phyloP scores from a whole-genome alignment of 2,113 vertebrate genomes.

The Stegastes partitus region DNA sequence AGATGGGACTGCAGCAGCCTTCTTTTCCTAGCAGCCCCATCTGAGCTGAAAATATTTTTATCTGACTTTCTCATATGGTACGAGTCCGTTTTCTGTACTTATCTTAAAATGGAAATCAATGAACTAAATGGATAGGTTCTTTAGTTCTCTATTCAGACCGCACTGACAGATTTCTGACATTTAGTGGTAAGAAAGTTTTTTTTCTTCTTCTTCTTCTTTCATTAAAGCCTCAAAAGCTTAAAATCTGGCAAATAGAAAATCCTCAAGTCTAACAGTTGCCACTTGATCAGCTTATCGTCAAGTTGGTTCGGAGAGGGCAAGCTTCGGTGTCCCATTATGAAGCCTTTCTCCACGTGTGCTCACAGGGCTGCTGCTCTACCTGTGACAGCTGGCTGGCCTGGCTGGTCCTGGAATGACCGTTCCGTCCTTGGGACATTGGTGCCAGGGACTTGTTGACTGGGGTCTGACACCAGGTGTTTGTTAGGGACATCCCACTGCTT shows the following conservation, averaged over 20 bases:
- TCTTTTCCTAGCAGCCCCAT: constrained; percentile 13
- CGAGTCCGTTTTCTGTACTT: constrained; percentile 20
- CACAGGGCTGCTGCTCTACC: constrained; percentile 34
- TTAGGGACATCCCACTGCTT: constrained; percentile 53
- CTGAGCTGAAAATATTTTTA: constrained; percentile 32
- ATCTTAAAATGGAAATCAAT: constrained; percentile 41
- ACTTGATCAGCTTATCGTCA: constrained; percentile 15
- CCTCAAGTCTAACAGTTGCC: neutral
- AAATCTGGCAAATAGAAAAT: constrained; percentile 21
- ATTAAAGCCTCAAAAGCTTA: constrained; percentile 16
- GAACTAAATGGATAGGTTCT: neutral
- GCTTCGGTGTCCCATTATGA: constrained; percentile 19
- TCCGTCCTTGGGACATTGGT: constrained; percentile 63
- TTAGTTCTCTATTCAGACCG: neutral
- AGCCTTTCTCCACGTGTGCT: constrained; percentile 39
- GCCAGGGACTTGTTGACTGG: constrained; percentile 63
- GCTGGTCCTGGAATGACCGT: constrained; percentile 47
- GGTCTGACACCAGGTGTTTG: constrained; percentile 66
- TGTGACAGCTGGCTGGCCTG: constrained; percentile 57
- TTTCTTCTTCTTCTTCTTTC: neutral
- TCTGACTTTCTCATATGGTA: constrained; percentile 20
- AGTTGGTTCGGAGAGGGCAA: constrained; percentile 12
- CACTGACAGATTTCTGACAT: constrained; percentile 11
- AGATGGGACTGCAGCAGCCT: constrained; percentile 31
- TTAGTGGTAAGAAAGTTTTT: constrained; percentile 9